Evolutionary conservation across 1,140 invertebrate genomes (phyloP).

Genomic region (Hydropsyche tenuis): DNA sequence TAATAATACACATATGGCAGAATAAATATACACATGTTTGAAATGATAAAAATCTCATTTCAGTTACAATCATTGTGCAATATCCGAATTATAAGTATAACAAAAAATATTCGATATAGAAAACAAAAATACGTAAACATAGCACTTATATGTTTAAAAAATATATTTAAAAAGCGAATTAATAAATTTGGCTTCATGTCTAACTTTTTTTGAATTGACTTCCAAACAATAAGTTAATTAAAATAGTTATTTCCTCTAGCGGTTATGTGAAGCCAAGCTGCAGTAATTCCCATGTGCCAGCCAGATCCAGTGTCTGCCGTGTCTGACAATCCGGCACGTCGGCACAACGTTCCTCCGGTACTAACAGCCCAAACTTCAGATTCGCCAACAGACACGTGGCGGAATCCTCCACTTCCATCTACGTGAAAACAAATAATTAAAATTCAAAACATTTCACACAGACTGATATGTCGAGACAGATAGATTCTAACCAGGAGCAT

Average conservation of each 20-base stretch:
- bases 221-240: constrained; percentile 52
- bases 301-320: constrained; percentile 74
- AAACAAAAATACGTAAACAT: no score
- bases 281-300: constrained; percentile 77
- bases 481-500: constrained; percentile 42
- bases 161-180: no score
- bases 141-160: no score
- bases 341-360: constrained; percentile 73
- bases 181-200: neutral
- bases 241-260: constrained; percentile 46
- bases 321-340: constrained; percentile 73
- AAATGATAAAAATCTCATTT: no score
- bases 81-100: no score
- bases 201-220: neutral
- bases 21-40: no score
- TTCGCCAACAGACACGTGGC: constrained; percentile 76
- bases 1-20: no score
- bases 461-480: no score
- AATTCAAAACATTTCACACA: no score
- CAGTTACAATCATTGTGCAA: no score
- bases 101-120: no score
- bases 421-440: constrained; percentile 37
- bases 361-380: constrained; percentile 79
- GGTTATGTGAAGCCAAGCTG: constrained; percentile 63
- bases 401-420: constrained; percentile 70